phyloP scores from a whole-genome alignment of 2,797 vertebrate genomes.

The Schizopygopsis pylzovi region DNA sequence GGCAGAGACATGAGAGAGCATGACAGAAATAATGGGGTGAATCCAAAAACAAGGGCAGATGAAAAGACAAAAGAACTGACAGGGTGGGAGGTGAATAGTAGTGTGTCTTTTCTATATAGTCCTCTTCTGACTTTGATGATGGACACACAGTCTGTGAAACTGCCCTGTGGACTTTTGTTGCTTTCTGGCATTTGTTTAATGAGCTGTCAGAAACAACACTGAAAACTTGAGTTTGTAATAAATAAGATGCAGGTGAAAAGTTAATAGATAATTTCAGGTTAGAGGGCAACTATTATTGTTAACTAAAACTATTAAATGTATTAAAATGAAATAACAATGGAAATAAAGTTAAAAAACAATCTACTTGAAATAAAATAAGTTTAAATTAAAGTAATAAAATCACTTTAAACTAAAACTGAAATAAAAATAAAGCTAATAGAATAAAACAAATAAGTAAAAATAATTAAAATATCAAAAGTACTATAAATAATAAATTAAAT shows the following conservation, averaged over 20 bases:
- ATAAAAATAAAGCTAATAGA: not conserved
- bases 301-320: not conserved
- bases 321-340: too few species aligned
- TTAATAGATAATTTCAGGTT: not conserved
- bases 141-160: conserved; percentile 20
- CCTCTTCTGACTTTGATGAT: conserved; percentile 30
- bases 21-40: conserved; percentile 44
- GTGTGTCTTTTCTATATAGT: conserved; percentile 8
- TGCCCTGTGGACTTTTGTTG: conserved; percentile 19
- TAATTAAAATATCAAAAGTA: not conserved
- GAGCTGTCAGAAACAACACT: conserved; percentile 26
- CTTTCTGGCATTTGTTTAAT: conserved; percentile 34
- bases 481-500: not conserved
- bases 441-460: not conserved
- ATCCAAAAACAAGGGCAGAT: conserved; percentile 40
- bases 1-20: conserved; percentile 24
- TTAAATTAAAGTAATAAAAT: not conserved
- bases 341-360: not conserved
- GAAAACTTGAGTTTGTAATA: not conserved
- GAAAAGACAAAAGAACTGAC: conserved; percentile 41
- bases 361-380: not conserved
- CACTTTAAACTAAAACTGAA: not conserved
- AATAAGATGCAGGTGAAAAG: not conserved
- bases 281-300: not conserved
- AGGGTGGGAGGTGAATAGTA: not conserved